Evolutionary conservation across 2,888 invertebrate species (phyloP).

Genomic region (Tetragonula carbonaria): DNA sequence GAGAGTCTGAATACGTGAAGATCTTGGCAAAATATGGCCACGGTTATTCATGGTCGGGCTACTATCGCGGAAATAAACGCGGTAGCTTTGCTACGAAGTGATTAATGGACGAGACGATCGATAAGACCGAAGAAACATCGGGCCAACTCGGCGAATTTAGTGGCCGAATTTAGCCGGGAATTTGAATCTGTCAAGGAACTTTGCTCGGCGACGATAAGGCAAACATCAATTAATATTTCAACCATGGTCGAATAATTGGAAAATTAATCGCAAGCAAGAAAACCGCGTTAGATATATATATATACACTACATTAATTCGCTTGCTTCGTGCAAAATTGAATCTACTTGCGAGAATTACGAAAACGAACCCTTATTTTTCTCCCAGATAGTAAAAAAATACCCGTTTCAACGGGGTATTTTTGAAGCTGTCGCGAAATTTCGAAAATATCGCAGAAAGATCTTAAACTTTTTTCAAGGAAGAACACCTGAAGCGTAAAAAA

Average conservation of each 20-base stretch:
- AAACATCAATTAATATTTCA: not conserved
- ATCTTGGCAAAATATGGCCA: slow-evolving; percentile 41
- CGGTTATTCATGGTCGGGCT: slow-evolving; percentile 43
- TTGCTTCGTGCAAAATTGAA: no score
- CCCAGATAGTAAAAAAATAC: not conserved
- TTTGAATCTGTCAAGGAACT: not conserved
- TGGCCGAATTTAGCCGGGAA: not conserved
- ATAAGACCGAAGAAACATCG: slow-evolving; percentile 23
- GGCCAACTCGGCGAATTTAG: not conserved
- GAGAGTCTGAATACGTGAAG: slow-evolving; percentile 16
- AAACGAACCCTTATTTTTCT: not conserved
- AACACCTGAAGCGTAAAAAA: not conserved
- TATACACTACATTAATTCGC: no score
- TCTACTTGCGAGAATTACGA: no score
- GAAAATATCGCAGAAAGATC: not conserved
- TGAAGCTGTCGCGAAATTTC: not conserved
- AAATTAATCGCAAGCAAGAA: not conserved
- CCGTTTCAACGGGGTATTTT: not conserved
- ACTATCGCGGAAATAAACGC: slow-evolving; percentile 33
- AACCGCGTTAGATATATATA: not conserved
- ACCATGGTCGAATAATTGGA: not conserved
- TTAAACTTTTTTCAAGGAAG: not conserved
- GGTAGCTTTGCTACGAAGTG: slow-evolving; percentile 13
- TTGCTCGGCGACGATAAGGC: not conserved
- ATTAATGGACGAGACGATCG: slow-evolving; percentile 50